Evolutionary conservation across 2,113 vertebrate genomes (phyloP).

Genomic region (Lasiurus borealis): DNA sequence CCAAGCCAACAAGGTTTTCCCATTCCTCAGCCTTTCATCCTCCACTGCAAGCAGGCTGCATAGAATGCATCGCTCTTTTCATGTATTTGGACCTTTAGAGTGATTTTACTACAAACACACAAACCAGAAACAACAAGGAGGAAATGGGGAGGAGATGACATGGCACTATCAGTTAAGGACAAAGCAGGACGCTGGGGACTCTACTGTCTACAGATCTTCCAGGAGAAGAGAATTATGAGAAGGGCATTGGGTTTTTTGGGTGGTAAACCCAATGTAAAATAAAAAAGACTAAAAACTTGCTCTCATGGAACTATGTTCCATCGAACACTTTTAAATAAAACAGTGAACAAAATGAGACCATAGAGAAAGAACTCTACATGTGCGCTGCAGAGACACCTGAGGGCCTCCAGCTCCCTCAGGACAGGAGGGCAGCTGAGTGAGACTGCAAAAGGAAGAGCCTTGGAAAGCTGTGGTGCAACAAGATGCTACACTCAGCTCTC

Average conservation of each 20-base stretch:
- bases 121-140: neutral
- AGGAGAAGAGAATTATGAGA: neutral
- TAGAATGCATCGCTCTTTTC: neutral
- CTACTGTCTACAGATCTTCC: neutral
- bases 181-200: neutral
- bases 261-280: neutral
- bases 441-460: neutral
- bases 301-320: neutral
- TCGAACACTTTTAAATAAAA: neutral
- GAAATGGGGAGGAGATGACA: neutral
- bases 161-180: neutral
- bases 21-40: neutral
- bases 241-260: neutral
- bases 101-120: neutral
- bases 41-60: neutral
- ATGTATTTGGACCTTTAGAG: neutral
- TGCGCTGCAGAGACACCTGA: neutral
- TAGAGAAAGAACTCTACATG: neutral
- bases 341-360: neutral
- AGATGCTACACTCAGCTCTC: neutral
- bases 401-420: neutral
- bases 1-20: neutral
- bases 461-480: neutral
- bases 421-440: neutral
- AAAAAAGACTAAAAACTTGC: neutral